Conservation (phyloP, 2,113 vertebrate species). For the Baryphthengus martii region DNA sequence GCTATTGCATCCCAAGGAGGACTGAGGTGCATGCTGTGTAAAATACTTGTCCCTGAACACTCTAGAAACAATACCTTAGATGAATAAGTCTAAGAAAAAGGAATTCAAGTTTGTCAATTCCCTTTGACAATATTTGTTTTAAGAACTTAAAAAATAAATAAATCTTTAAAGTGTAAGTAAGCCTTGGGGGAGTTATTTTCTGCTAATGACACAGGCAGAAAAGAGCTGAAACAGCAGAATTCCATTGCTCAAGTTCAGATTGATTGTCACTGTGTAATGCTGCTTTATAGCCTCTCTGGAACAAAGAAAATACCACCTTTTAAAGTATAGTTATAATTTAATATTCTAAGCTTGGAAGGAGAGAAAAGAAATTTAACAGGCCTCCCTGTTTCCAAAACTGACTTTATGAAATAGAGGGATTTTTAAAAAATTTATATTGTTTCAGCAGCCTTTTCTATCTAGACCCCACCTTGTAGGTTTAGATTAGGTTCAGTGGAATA, state of each 20-base stretch:
- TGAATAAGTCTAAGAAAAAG: not conserved
- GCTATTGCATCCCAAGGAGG: too few relatives aligned
- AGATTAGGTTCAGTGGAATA: not conserved
- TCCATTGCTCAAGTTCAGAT: constrained; percentile 38
- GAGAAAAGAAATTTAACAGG: not conserved
- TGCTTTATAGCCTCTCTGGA: constrained; percentile 37
- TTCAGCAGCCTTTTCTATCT: not conserved
- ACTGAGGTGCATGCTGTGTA: not conserved
- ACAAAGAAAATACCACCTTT: constrained; percentile 54
- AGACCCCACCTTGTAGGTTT: not conserved
- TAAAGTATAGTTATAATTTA: constrained; percentile 39
- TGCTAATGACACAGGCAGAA: constrained; percentile 37
- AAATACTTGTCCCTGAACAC: not conserved
- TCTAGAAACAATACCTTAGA: constrained; percentile 1
- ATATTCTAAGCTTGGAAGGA: constrained; percentile 22
- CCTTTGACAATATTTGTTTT: constrained; percentile 59
- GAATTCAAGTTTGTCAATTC: constrained; percentile 40
- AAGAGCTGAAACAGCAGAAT: constrained; percentile 64
- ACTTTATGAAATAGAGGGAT: not conserved
- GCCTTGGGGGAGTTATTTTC: constrained; percentile 50
- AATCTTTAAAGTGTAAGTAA: constrained; percentile 55
- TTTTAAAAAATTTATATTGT: not conserved
- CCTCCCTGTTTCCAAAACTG: not conserved
- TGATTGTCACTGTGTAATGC: constrained; percentile 13
- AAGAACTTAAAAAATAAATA: not conserved